Evolutionary conservation across 2,888 invertebrate genomes (phyloP).

Genomic region (Meliscaeva auricollis): DNA sequence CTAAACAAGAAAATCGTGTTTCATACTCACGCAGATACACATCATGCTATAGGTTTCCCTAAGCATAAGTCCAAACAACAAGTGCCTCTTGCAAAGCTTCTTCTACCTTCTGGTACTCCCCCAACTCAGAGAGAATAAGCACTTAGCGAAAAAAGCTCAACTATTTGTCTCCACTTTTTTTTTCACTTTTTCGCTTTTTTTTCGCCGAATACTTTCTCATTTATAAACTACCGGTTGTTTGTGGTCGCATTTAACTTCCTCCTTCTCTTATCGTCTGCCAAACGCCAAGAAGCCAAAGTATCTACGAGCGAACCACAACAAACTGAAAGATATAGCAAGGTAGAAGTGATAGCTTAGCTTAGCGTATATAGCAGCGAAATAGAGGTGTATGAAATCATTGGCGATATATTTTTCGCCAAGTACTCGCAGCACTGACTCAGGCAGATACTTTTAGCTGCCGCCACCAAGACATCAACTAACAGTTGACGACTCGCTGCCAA

Average conservation of each 20-base stretch:
- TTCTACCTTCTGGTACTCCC: neutral
- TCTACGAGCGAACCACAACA: constrained; percentile 25
- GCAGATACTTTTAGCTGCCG: constrained; percentile 68
- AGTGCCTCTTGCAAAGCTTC: constrained; percentile 31
- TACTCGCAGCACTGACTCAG: constrained; percentile 40
- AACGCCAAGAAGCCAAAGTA: constrained; percentile 27
- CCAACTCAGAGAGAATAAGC: constrained; percentile 34
- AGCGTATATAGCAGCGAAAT: neutral
- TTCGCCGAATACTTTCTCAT: constrained; percentile 55
- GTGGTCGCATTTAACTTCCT: constrained; percentile 47
- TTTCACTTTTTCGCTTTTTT: neutral
- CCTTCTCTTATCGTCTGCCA: constrained; percentile 48
- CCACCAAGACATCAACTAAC: constrained; percentile 51
- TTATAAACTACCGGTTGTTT: constrained; percentile 40
- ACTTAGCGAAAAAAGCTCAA: constrained; percentile 53
- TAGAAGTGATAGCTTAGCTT: no score
- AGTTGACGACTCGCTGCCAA: constrained; percentile 75
- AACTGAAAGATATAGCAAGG: constrained; percentile 43
- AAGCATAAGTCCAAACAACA: neutral
- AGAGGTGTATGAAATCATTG: neutral
- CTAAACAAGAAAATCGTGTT: constrained; percentile 32
- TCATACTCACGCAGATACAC: neutral
- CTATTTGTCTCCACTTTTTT: constrained; percentile 25
- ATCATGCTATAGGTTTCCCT: neutral
- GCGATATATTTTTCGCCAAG: constrained; percentile 35